Evolutionary conservation across 53 echinoderm and acorn worm genomes (phyloP).

Genomic region (Apostichopus leukothele): DNA sequence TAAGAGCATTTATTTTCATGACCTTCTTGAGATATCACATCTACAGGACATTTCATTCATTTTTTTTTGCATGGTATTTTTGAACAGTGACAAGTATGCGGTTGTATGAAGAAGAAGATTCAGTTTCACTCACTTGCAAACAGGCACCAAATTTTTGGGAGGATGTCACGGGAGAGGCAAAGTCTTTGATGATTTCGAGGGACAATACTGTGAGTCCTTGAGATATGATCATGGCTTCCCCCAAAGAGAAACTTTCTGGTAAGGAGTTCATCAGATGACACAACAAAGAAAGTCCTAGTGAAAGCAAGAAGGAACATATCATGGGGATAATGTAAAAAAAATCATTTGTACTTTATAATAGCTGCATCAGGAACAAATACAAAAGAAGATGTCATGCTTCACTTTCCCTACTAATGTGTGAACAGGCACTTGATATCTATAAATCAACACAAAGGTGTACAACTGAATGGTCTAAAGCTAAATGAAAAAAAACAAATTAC

Average conservation of each 20-base stretch:
- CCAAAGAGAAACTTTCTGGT: constrained; percentile 72
- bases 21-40: too few relatives aligned
- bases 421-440: too few relatives aligned
- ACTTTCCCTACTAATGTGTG: too few relatives aligned
- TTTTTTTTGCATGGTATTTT: too few relatives aligned
- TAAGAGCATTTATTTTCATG: too few relatives aligned
- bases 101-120: background rate
- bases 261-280: constrained; percentile 60
- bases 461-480: too few relatives aligned
- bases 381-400: too few relatives aligned
- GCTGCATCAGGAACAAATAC: background rate
- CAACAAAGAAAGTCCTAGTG: constrained; percentile 55
- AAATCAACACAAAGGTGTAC: too few relatives aligned
- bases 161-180: background rate
- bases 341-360: background rate
- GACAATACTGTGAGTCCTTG: constrained; percentile 64
- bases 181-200: constrained; percentile 47
- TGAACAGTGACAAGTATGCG: too few relatives aligned
- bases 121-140: constrained; percentile 9
- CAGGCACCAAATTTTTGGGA: constrained; percentile 34
- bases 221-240: constrained; percentile 75
- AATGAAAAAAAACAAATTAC: too few relatives aligned
- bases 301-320: background rate
- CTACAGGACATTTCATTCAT: too few relatives aligned
- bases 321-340: background rate